Base-by-base conservation (phyloP, 1,140 invertebrate species). In the Stegodyphus dumicola region DNA sequence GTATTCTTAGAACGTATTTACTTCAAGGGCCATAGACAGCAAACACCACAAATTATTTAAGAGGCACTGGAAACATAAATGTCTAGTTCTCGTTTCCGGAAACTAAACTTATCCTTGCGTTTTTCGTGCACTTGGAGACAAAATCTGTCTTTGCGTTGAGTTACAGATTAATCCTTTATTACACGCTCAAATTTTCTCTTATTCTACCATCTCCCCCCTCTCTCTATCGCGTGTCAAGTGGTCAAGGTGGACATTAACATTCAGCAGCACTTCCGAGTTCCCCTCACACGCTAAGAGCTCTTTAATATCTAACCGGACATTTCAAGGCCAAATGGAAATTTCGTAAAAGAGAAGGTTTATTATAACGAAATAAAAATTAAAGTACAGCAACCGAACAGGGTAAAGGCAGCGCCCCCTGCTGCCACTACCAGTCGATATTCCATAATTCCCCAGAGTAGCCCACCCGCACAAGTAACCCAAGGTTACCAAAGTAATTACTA, bases 291-390 rank as follows among this genome's bases (percentile, higher is more conserved):
- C 33, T 33, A 33, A 33, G 33, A 33, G 33, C 33, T 33, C 33
- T 33, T 33, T 33, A 33, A 33, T 33, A 33, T 33, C 15, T 7
- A n/a, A 18, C n/a, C 7, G 73, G 73, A 75, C 73, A 33, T 75
- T 75, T 60, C 73, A 75, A 75, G 73, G 73, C 73, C 73, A 54
- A 33, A 60, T 54, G 73, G 53, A 75, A 54, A 74, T 52, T 54
- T 15, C 49, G 49, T 52, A n/a, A 17, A 17, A 74, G 51, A 48
- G 51, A 33, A 70, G 48, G n/a, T 49, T 49, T 49, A 70, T 70
- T 15, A 70, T 49, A 51, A 6, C n/a, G 51, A 70, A 70, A 73
- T 73, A 15, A 73, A 73, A 73, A 73, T 73, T 73, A 73, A 73
- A 73, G 33, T 33, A 33, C 1, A 33, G 33, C 33, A 33, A 33